These are phyloP conservation scores for Oreonectes daqikongensis DNA, from an alignment of 2,797 vertebrate genomes.

Conservation along the genomic window DNA sequence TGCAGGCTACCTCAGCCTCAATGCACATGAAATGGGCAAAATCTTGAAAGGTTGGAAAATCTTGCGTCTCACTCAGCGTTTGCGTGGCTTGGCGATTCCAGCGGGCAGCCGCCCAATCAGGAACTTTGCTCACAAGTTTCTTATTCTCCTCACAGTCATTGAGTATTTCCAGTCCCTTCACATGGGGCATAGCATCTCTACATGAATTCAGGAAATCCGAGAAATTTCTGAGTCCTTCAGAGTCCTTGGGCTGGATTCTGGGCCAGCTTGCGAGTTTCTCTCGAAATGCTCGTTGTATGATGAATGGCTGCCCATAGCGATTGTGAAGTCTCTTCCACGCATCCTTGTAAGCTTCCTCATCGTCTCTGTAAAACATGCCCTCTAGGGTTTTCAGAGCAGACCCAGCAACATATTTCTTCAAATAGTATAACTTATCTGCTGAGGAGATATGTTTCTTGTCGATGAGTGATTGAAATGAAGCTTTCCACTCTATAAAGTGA, in stretches of 20 bases:
- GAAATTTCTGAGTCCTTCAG: neutral
- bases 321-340: neutral
- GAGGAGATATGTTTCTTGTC: neutral
- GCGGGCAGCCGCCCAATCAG: neutral
- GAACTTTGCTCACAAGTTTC: neutral
- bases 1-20: no score
- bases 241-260: no score
- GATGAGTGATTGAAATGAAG: slow-evolving; percentile 23
- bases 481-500: slow-evolving; percentile 33
- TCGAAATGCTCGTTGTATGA: no score
- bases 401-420: neutral
- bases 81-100: no score
- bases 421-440: neutral
- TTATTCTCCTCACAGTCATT: neutral
- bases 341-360: slow-evolving; percentile 15
- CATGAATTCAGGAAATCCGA: neutral
- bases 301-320: neutral
- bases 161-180: neutral
- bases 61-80: no score
- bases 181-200: neutral
- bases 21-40: no score
- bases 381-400: neutral
- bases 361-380: neutral
- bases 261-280: no score
- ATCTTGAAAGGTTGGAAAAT: no score